A percentile compares a stretch with the other conserved stretches of the same genome.
These are phyloP conservation scores for Ridgeia piscesae DNA, from an alignment of 1,140 invertebrate species.

Conservation along the genomic window DNA sequence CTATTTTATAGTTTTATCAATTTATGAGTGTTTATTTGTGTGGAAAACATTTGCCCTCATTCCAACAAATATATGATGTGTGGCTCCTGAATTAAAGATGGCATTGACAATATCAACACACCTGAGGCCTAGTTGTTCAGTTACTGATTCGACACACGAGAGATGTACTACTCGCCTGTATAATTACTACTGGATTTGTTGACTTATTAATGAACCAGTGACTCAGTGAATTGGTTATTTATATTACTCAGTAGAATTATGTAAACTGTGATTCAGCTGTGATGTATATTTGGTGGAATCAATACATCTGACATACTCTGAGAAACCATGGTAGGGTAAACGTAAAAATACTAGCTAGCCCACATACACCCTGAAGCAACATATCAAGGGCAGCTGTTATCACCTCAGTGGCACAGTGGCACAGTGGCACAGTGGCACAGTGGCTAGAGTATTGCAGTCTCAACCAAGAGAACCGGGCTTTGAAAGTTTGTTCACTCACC, in stretches of 20 bases:
- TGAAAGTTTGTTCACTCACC: no score
- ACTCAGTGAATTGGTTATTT: not conserved
- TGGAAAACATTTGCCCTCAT: not conserved
- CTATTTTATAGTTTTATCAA: no score
- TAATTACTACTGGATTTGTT: not conserved
- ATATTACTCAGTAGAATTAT: not conserved
- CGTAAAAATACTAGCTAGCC: not conserved
- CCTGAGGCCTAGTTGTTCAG: not conserved
- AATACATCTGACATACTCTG: not conserved
- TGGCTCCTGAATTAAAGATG: not conserved
- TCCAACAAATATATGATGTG: not conserved
- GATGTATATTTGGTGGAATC: not conserved
- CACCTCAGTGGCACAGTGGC: no score
- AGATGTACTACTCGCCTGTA: not conserved
- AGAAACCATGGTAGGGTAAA: not conserved
- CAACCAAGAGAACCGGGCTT: no score
- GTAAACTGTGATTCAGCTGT: not conserved
- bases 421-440: no score
- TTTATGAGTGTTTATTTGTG: not conserved
- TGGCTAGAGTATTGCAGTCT: no score
- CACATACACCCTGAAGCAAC: no score
- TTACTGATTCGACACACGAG: not conserved
- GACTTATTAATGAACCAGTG: not conserved
- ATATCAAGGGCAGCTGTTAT: no score
- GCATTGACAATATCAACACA: not conserved